A percentile compares a stretch with the other conserved stretches of the same genome.
These are phyloP conservation scores for Protobothrops flavoviridis DNA, from an alignment of 2,113 vertebrate species.

Conservation along the genomic window DNA sequence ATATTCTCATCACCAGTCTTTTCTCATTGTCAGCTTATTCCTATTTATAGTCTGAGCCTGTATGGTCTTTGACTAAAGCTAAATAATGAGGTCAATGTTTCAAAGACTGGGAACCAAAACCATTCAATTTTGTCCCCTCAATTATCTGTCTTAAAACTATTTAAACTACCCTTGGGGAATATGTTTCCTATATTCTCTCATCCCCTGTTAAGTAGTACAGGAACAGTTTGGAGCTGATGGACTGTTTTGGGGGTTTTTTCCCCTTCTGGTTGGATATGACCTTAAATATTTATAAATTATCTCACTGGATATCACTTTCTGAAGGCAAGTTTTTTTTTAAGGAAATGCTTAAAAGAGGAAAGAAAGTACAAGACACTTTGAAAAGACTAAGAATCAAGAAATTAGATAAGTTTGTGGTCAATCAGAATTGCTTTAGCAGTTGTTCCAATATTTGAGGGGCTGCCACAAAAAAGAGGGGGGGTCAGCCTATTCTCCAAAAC, in stretches of 20 bases:
- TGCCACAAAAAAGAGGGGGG: background rate
- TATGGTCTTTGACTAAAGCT: slow-evolving; percentile 44
- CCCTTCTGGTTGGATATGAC: slow-evolving; percentile 32
- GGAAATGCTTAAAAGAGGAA: background rate
- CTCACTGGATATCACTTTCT: background rate
- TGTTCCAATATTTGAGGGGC: background rate
- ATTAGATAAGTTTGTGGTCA: background rate
- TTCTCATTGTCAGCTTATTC: slow-evolving; percentile 43
- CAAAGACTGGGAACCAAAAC: slow-evolving; percentile 46
- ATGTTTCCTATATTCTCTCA: slow-evolving; percentile 34
- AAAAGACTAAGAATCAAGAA: background rate
- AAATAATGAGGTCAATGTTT: slow-evolving; percentile 5
- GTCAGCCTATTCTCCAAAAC: background rate
- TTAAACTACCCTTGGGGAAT: slow-evolving; percentile 50
- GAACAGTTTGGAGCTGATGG: slow-evolving; percentile 29
- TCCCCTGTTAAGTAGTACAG: slow-evolving; percentile 55
- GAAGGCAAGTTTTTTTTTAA: background rate
- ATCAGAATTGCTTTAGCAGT: background rate
- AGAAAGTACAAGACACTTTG: background rate
- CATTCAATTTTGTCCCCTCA: slow-evolving; percentile 45
- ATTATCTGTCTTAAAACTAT: slow-evolving; percentile 40
- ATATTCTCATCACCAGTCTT: slow-evolving; percentile 2
- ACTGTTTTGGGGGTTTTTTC: background rate
- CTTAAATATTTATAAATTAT: slow-evolving; percentile 31
- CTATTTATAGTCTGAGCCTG: slow-evolving; percentile 42